These are phyloP conservation scores for Fulica atra DNA, from an alignment of 2,113 vertebrate genomes.

Conservation along the genomic window DNA sequence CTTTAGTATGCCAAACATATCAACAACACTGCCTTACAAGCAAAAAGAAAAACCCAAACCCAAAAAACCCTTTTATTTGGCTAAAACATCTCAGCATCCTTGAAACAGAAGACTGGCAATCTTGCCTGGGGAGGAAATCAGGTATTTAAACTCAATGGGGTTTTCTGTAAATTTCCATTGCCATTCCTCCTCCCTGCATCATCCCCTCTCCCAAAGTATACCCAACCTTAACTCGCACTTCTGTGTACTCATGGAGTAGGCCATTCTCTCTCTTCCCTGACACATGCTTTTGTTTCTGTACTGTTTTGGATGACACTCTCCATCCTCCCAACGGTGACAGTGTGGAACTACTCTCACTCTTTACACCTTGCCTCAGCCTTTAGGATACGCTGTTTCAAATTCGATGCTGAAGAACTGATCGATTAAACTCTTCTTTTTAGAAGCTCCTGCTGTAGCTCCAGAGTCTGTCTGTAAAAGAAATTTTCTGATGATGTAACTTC, in stretches of 20 bases:
- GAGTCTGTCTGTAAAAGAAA: conserved; percentile 78
- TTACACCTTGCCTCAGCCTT: conserved; percentile 8
- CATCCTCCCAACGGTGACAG: background rate
- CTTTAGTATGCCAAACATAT: background rate
- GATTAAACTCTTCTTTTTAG: conserved; percentile 95
- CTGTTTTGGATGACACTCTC: background rate
- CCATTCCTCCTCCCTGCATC: background rate
- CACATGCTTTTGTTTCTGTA: background rate
- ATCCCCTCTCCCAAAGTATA: background rate
- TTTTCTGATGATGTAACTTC: background rate
- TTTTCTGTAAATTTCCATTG: background rate
- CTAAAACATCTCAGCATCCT: background rate
- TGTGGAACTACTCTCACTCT: background rate
- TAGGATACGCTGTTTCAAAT: conserved; percentile 98
- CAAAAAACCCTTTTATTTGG: background rate
- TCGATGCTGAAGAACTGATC: conserved; percentile 98
- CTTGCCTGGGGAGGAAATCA: background rate
- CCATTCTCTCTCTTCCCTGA: background rate
- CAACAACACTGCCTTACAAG: background rate
- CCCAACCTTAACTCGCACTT: background rate
- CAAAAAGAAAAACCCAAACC: background rate
- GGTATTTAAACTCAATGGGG: background rate
- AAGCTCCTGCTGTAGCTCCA: conserved; percentile 74
- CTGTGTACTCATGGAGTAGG: background rate
- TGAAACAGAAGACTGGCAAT: background rate